A percentile compares a stretch with the other conserved stretches of the same genome.
These are phyloP conservation scores for Oryctolagus cuniculus DNA, from an alignment of 2,113 vertebrate genomes.

Conservation along the genomic window DNA sequence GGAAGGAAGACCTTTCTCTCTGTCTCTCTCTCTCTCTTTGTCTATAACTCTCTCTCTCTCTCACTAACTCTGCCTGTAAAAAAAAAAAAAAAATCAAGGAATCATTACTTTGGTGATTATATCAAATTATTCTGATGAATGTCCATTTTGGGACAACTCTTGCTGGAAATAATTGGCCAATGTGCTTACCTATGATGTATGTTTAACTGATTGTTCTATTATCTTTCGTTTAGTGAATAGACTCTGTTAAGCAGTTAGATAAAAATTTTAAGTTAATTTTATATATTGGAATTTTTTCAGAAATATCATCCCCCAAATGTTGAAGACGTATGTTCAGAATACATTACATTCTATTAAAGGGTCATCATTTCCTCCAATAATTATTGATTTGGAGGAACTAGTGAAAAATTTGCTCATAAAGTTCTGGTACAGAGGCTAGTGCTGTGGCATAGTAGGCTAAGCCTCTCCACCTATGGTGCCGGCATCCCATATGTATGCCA, in stretches of 20 bases:
- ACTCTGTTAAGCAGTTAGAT: slow-evolving; percentile 5
- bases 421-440: background rate
- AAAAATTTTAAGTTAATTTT: slow-evolving; percentile 42
- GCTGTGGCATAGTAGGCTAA: no score
- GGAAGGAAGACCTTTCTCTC: no score
- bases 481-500: no score
- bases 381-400: background rate
- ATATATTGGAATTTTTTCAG: slow-evolving; percentile 40
- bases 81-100: slow-evolving; percentile 3
- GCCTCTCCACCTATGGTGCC: no score
- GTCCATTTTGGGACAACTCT: background rate
- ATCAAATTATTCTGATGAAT: background rate
- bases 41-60: no score
- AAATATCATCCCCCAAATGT: background rate
- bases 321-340: slow-evolving; percentile 8
- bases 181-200: background rate
- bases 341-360: background rate
- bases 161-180: slow-evolving; percentile 22
- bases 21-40: no score
- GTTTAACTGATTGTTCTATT: background rate
- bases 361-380: background rate
- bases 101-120: background rate
- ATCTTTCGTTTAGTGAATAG: background rate
- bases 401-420: background rate
- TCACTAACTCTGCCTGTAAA: no score